These are phyloP conservation scores for Reticulitermes lucifugus DNA, from an alignment of 2,888 invertebrate genomes.

Conservation along the genomic window DNA sequence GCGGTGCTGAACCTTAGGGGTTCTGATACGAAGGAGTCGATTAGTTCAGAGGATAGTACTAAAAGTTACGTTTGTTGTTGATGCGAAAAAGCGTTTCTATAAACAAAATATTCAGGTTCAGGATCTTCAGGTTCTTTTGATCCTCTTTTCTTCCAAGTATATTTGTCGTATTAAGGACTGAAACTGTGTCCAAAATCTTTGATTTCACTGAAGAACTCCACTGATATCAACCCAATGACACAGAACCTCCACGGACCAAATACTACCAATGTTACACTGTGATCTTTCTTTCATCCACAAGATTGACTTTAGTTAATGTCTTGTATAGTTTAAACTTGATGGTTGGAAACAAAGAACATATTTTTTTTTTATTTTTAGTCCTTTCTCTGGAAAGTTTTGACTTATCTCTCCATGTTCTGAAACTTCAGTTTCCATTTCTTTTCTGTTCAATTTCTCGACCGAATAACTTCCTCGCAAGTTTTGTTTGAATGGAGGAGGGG, in stretches of 20 bases:
- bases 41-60: too few relatives aligned
- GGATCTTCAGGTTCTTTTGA: too few relatives aligned
- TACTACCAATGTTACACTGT: neutral
- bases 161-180: too few relatives aligned
- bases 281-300: neutral
- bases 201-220: neutral
- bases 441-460: constrained; percentile 33
- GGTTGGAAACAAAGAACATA: neutral
- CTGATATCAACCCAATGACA: neutral
- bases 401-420: neutral
- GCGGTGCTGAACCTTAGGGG: too few relatives aligned
- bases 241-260: neutral
- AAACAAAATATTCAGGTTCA: too few relatives aligned
- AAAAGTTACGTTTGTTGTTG: too few relatives aligned
- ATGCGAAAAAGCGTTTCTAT: too few relatives aligned
- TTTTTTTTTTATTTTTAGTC: neutral
- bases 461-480: constrained; percentile 13
- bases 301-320: neutral
- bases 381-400: neutral
- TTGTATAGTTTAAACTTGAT: constrained; percentile 7
- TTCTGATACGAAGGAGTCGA: too few relatives aligned
- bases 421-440: constrained; percentile 22
- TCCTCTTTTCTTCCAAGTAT: too few relatives aligned
- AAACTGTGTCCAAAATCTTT: too few relatives aligned
- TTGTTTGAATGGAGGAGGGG: neutral